Percentiles rank a stretch among this genome's conserved stretches.
phyloP scores from a whole-genome alignment of 2,113 vertebrate species.

The Cyprinodon variegatus region DNA sequence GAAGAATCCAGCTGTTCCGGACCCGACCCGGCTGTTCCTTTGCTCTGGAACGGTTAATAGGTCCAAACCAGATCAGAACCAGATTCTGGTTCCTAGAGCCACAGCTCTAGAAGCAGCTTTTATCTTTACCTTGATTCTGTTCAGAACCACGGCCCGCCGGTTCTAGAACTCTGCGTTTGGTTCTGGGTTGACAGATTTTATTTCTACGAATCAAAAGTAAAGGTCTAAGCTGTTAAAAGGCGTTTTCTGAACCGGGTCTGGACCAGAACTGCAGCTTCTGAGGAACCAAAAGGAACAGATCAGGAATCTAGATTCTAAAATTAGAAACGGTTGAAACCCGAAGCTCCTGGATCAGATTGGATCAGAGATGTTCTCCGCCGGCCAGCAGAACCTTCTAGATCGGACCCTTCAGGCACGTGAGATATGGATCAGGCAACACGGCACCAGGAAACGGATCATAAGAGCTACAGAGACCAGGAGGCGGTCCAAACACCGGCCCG shows the following conservation, averaged over 20 bases:
- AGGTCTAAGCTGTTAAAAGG: not conserved
- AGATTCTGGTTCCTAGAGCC: not conserved
- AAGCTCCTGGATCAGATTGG: too few species aligned
- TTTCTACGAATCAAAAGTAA: not conserved
- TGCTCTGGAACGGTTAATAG: too few species aligned
- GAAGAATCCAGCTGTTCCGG: too few species aligned
- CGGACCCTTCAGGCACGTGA: not conserved
- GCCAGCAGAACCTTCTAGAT: slow-evolving; percentile 2
- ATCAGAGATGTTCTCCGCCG: not conserved
- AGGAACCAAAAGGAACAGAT: not conserved
- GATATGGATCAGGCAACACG: not conserved
- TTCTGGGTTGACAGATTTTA: not conserved
- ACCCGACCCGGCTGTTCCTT: too few species aligned
- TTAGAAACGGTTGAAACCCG: not conserved
- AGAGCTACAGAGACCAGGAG: not conserved
- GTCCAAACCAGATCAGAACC: too few species aligned
- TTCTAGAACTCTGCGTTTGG: too few species aligned
- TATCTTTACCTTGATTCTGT: too few species aligned
- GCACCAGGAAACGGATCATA: not conserved
- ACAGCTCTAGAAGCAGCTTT: too few species aligned
- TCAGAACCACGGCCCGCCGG: too few species aligned
- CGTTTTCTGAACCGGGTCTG: too few species aligned
- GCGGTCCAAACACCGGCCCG: not conserved
- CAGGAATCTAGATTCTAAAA: not conserved
- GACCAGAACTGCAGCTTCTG: not conserved